Evolutionary conservation across 2,888 invertebrate genomes (phyloP).

Genomic region (Matsumyia berberina): DNA sequence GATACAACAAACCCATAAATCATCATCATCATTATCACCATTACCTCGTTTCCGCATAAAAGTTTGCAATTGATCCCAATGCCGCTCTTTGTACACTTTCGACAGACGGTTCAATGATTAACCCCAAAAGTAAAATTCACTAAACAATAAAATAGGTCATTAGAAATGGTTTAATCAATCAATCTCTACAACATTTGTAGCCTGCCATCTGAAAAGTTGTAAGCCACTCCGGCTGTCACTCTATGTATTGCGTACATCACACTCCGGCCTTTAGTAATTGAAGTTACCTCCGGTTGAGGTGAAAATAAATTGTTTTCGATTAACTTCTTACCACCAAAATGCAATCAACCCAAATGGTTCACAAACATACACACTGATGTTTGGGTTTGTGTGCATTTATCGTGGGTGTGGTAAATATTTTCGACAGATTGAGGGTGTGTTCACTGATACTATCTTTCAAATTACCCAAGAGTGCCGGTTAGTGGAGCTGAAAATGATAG

Average conservation of each 20-base stretch:
- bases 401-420: conserved; percentile 3
- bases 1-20: background rate
- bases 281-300: conserved; percentile 55
- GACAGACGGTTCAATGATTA: conserved; percentile 34
- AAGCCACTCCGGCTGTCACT: background rate
- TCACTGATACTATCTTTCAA: no score
- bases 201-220: conserved; percentile 21
- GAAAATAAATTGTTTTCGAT: conserved; percentile 71
- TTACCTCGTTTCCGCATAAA: background rate
- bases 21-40: background rate
- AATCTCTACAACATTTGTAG: conserved; percentile 64
- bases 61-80: background rate
- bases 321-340: conserved; percentile 69
- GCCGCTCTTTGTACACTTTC: conserved; percentile 15
- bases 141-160: conserved; percentile 60
- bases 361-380: background rate
- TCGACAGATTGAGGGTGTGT: background rate
- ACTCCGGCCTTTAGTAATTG: conserved; percentile 55
- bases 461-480: no score
- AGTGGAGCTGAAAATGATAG: no score
- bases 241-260: conserved; percentile 30
- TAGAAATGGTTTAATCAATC: conserved; percentile 72
- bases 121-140: conserved; percentile 32
- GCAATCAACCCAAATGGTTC: conserved; percentile 57
- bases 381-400: background rate